Conservation (phyloP, 2,888 invertebrate genomes). For the Diarsia brunnea region DNA sequence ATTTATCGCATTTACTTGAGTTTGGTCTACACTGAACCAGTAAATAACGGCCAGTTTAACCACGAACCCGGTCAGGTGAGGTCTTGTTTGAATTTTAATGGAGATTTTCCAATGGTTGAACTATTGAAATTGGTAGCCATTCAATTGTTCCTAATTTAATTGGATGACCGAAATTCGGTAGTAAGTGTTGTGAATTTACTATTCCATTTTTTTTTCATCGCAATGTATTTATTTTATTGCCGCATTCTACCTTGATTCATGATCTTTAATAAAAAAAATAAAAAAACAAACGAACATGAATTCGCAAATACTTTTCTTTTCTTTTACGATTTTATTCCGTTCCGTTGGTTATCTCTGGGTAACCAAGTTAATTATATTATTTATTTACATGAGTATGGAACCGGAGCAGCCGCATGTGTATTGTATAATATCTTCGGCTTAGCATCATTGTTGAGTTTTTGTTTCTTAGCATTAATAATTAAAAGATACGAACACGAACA, state of each 20-base stretch:
- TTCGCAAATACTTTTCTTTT: too few species aligned
- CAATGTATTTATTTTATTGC: too few species aligned
- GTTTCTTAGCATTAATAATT: too few species aligned
- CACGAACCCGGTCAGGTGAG: not conserved
- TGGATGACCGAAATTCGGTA: not conserved
- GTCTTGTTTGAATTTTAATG: not conserved
- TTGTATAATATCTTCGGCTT: not conserved
- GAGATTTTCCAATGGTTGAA: not conserved
- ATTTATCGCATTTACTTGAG: conserved; percentile 51
- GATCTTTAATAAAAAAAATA: too few species aligned
- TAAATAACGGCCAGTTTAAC: conserved; percentile 14
- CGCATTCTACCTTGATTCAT: too few species aligned
- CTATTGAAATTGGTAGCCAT: not conserved
- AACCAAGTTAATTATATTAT: not conserved
- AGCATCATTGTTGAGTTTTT: not conserved
- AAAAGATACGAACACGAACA: not conserved
- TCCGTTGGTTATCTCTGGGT: too few species aligned
- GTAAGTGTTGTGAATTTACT: too few species aligned
- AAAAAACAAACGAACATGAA: too few species aligned
- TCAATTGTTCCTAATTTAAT: not conserved
- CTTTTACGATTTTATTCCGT: too few species aligned
- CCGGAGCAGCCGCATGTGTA: not conserved
- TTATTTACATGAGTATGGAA: not conserved
- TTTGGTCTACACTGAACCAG: conserved; percentile 13
- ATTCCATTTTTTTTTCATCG: too few species aligned